These are phyloP conservation scores for Athalia circularis DNA, from an alignment of 2,888 invertebrate genomes.

Conservation along the genomic window DNA sequence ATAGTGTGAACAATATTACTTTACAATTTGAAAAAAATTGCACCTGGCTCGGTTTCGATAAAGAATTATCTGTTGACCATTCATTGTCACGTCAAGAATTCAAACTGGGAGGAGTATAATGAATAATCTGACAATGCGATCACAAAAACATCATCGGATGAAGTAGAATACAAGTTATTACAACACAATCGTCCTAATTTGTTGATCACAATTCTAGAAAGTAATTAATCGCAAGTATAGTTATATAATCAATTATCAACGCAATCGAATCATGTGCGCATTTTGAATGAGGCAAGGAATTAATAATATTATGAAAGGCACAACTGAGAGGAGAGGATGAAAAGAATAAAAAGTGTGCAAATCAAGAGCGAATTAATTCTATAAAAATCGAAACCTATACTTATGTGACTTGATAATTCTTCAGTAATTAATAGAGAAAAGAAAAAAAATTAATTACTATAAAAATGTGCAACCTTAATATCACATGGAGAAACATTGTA, in stretches of 20 bases:
- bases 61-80: constrained; percentile 42
- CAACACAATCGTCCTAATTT: neutral
- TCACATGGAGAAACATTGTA: constrained; percentile 45
- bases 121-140: constrained; percentile 8
- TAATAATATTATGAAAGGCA: neutral
- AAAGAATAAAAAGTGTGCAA: constrained; percentile 18
- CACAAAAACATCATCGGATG: constrained; percentile 4
- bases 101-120: neutral
- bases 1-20: constrained; percentile 43
- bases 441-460: constrained; percentile 31
- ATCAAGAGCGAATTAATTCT: constrained; percentile 32
- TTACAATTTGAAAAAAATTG: constrained; percentile 43
- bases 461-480: constrained; percentile 48
- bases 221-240: neutral
- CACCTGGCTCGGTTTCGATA: constrained; percentile 48
- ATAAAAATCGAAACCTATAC: constrained; percentile 26
- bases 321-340: too few relatives aligned
- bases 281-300: neutral
- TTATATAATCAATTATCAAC: neutral
- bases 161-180: neutral
- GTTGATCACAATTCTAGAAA: neutral
- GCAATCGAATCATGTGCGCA: constrained; percentile 28
- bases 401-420: constrained; percentile 4
- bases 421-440: neutral
- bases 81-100: constrained; percentile 29